Evolutionary conservation across 1,140 invertebrate genomes (phyloP).

Genomic region (Trialeurodes vaporariorum): DNA sequence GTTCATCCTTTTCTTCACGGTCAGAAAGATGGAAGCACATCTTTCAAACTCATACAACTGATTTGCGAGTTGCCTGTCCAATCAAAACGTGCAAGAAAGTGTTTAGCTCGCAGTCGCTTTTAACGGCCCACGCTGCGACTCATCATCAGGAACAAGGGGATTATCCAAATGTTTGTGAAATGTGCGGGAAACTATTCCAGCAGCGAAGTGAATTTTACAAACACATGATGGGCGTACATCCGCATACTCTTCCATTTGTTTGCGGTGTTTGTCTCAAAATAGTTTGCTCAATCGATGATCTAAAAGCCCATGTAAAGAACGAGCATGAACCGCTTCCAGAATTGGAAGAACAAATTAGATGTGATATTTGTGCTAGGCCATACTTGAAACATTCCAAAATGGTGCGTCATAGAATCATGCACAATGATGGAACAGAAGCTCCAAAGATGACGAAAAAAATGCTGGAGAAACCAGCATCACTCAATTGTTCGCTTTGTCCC

Average conservation of each 20-base stretch:
- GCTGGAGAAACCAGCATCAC: conserved; percentile 22
- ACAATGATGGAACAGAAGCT: conserved; percentile 25
- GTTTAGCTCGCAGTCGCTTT: conserved; percentile 38
- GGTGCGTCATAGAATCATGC: conserved; percentile 41
- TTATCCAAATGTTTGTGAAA: conserved; percentile 30
- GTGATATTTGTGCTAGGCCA: conserved; percentile 41
- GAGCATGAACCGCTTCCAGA: conserved; percentile 39
- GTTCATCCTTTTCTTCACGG: conserved; percentile 38
- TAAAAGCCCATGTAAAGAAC: conserved; percentile 37
- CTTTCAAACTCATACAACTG: conserved; percentile 34
- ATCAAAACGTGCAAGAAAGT: conserved; percentile 38
- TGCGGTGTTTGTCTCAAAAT: conserved; percentile 44
- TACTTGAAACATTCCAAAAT: conserved; percentile 44
- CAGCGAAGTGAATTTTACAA: conserved; percentile 44
- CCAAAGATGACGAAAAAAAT: conserved; percentile 13
- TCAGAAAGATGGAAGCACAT: conserved; percentile 43
- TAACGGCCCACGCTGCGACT: conserved; percentile 35
- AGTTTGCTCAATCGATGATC: conserved; percentile 36
- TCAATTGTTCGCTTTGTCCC: conserved; percentile 37
- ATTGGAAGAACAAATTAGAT: conserved; percentile 37
- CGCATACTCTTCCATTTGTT: conserved; percentile 40
- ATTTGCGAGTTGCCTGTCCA: conserved; percentile 36
- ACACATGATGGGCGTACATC: conserved; percentile 43
- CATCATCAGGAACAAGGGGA: conserved; percentile 39
- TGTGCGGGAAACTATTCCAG: conserved; percentile 43